Conservation (phyloP, 2,888 invertebrate genomes). For the Entomobrya proxima region DNA sequence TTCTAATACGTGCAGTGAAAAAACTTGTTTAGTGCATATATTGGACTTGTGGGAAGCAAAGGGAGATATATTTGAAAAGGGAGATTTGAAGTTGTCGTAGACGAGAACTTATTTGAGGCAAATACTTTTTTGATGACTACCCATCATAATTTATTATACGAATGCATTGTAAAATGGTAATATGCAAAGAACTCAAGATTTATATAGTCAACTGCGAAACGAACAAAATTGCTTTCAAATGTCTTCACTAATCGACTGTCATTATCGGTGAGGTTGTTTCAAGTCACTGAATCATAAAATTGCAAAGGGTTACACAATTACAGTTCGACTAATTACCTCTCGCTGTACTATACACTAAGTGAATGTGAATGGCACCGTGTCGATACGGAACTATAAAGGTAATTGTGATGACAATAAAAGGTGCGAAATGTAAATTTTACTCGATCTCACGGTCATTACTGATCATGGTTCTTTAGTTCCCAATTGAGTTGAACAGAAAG, state of each 20-base stretch:
- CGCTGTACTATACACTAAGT: background rate
- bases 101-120: background rate
- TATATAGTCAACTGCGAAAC: background rate
- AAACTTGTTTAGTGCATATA: background rate
- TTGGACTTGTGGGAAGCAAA: background rate
- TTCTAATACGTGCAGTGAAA: constrained; percentile 6
- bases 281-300: constrained; percentile 62
- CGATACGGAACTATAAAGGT: constrained; percentile 12
- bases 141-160: background rate
- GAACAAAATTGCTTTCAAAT: constrained; percentile 1
- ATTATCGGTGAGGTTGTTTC: constrained; percentile 56
- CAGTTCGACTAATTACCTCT: constrained; percentile 29
- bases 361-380: constrained; percentile 22
- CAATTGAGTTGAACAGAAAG: constrained; percentile 4
- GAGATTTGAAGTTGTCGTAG: background rate
- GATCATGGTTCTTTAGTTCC: constrained; percentile 32
- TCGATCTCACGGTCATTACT: constrained; percentile 53
- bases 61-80: constrained; percentile 3
- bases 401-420: constrained; percentile 46
- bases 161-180: constrained; percentile 14
- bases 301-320: constrained; percentile 38
- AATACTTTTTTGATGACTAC: background rate
- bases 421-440: constrained; percentile 58
- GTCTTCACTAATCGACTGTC: constrained; percentile 39
- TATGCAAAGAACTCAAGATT: background rate